phyloP scores from a whole-genome alignment of 2,888 invertebrate species.

The Drosophila maculinotata region DNA sequence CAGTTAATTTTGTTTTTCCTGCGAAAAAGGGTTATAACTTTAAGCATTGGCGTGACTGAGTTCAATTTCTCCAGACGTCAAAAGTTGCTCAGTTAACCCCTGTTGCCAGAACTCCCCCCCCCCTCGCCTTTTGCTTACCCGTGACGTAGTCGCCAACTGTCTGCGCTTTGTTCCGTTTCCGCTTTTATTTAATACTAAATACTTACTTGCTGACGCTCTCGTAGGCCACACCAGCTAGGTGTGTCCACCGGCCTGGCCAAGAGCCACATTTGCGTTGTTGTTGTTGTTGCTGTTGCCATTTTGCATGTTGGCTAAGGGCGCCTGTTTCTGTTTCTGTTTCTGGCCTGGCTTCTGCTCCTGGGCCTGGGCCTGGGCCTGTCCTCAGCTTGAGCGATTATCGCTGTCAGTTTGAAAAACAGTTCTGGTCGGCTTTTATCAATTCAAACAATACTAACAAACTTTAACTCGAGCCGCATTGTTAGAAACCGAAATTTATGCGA shows the following conservation, averaged over 20 bases:
- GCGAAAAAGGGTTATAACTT: slow-evolving; percentile 66
- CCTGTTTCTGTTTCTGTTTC: slow-evolving; percentile 2
- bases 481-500: slow-evolving; percentile 60
- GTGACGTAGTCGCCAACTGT: slow-evolving; percentile 57
- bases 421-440: slow-evolving; percentile 58
- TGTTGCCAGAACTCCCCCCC: not conserved
- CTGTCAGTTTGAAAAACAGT: slow-evolving; percentile 70
- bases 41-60: slow-evolving; percentile 68
- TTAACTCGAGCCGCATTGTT: slow-evolving; percentile 43
- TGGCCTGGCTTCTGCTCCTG: slow-evolving; percentile 5
- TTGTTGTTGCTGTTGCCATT: slow-evolving; percentile 11
- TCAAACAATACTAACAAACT: slow-evolving; percentile 40
- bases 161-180: slow-evolving; percentile 77
- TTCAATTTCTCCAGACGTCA: slow-evolving; percentile 67
- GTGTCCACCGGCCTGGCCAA: slow-evolving; percentile 61
- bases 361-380: slow-evolving; percentile 23
- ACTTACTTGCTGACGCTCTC: slow-evolving; percentile 26
- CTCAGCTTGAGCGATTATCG: slow-evolving; percentile 66
- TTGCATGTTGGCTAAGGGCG: slow-evolving; percentile 28
- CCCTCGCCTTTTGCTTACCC: slow-evolving; percentile 30
- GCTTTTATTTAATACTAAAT: slow-evolving; percentile 53
- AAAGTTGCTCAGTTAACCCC: slow-evolving; percentile 43
- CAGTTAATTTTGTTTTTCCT: slow-evolving; percentile 68
- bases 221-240: slow-evolving; percentile 55
- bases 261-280: slow-evolving; percentile 13